Percentiles rank a stretch among this genome's conserved stretches.
phyloP scores from a whole-genome alignment of 2,888 invertebrate genomes.

The Escarpia spicata region DNA sequence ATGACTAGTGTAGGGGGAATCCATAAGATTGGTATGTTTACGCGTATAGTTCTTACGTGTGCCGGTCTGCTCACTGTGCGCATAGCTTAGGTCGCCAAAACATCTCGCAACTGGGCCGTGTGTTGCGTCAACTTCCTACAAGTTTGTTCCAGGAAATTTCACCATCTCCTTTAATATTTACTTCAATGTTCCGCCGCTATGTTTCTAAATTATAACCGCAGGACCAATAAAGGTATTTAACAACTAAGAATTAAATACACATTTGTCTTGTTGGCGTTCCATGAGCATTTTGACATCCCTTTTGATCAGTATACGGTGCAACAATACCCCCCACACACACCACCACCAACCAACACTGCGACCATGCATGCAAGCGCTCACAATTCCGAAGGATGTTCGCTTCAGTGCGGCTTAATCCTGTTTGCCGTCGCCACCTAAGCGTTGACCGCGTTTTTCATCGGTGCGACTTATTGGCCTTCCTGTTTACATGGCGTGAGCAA shows the following conservation, averaged over 20 bases:
- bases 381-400: not conserved
- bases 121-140: too few relatives aligned
- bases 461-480: not conserved
- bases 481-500: not conserved
- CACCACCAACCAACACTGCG: not conserved
- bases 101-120: too few relatives aligned
- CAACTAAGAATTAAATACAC: not conserved
- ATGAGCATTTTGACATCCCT: not conserved
- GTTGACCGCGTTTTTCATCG: not conserved
- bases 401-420: not conserved
- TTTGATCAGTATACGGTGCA: not conserved
- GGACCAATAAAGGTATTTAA: not conserved
- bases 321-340: not conserved
- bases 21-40: not conserved
- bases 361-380: not conserved
- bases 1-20: not conserved
- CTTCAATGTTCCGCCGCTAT: too few relatives aligned
- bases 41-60: too few relatives aligned
- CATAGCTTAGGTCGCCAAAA: too few relatives aligned
- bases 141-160: too few relatives aligned
- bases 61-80: too few relatives aligned
- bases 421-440: not conserved
- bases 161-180: too few relatives aligned
- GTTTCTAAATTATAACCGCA: not conserved
- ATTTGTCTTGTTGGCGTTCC: not conserved